These are phyloP conservation scores for Phodopus roborovskii DNA, from an alignment of 2,113 vertebrate genomes.

Conservation along the genomic window DNA sequence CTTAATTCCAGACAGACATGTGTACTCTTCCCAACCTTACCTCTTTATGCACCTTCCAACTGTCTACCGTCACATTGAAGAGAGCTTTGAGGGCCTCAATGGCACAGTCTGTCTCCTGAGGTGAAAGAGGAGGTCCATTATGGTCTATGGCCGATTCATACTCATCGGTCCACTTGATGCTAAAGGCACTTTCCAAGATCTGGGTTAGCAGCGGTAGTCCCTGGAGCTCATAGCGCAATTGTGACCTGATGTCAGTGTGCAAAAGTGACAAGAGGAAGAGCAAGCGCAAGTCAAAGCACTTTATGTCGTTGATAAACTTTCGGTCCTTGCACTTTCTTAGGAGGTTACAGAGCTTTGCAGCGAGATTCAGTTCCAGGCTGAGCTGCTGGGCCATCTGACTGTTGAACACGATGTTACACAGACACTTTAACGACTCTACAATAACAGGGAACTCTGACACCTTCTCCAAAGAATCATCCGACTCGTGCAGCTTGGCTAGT, in stretches of 20 bases:
- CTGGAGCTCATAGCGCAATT: constrained; percentile 90
- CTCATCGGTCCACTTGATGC: constrained; percentile 92
- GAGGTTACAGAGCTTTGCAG: constrained; percentile 90
- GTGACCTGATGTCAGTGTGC: constrained; percentile 91
- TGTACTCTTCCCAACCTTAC: constrained; percentile 86
- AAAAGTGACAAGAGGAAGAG: constrained; percentile 97
- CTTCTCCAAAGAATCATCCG: constrained; percentile 86
- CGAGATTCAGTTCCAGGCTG: constrained; percentile 94
- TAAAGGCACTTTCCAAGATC: constrained; percentile 94
- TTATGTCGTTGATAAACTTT: constrained; percentile 91
- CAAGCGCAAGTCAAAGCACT: constrained; percentile 95
- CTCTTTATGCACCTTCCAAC: constrained; percentile 91
- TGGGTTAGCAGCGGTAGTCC: constrained; percentile 92
- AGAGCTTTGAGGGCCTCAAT: constrained; percentile 97
- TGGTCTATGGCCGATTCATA: constrained; percentile 90
- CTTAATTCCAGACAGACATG: background rate
- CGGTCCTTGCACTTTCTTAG: constrained; percentile 88
- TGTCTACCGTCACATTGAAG: constrained; percentile 96
- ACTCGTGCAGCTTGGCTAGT: constrained; percentile 89
- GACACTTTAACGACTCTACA: constrained; percentile 98
- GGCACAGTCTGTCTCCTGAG: constrained; percentile 92
- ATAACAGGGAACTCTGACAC: constrained; percentile 90
- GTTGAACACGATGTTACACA: constrained; percentile 98
- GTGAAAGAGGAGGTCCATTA: constrained; percentile 88
- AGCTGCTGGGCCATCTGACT: constrained; percentile 95